Base-by-base conservation (phyloP, 2,797 vertebrate species). In the Kryptolebias ocellatus region DNA sequence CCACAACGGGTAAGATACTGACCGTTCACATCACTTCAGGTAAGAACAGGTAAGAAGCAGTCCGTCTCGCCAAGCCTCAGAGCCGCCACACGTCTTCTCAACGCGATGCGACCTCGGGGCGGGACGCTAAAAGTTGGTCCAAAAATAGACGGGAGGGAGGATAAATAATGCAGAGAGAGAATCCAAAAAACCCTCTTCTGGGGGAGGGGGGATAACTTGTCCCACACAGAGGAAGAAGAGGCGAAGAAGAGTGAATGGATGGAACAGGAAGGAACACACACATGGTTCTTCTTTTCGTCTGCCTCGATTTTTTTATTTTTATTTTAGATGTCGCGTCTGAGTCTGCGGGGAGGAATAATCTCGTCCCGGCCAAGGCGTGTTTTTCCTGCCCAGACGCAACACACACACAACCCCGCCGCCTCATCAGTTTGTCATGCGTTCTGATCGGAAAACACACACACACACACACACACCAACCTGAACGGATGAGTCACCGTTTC, bases 231-330 rank as follows among this genome's bases (percentile, higher is more conserved):
- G 39, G 59, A 76, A 76, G 53, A 78, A 72, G 24, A 24, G 37
- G 83, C 83, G 86, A 87, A 77, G 88, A 90, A 84, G 87, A 88
- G 87, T 91, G 90, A 92, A 90, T 90, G 88, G 87, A 90, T 91
- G 86, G 70, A 83, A 84, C 89, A 91, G 89, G 85, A 87, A 90
- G 87, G 87, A 87, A 89, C 78, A 81, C 81, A 83, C 83, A 85
- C 86, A 86, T 86, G 85, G 78, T 83, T 84, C 84, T 88, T 76
- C 87, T 86, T 84, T 88, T 79, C 76, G 83, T 83, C 80, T 79
- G 74, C 84, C 79, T 61, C n/a, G 7, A 2, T 1, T n/a, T 14
- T 28, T 20, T 65, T 82, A 86, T 86, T 83, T 65, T 78, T 76
- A 55, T 64, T 3, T 84, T 85, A 86, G 87, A 88, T 84, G 90